phyloP scores from a whole-genome alignment of 2,888 invertebrate genomes.

The Lycia hirtaria region DNA sequence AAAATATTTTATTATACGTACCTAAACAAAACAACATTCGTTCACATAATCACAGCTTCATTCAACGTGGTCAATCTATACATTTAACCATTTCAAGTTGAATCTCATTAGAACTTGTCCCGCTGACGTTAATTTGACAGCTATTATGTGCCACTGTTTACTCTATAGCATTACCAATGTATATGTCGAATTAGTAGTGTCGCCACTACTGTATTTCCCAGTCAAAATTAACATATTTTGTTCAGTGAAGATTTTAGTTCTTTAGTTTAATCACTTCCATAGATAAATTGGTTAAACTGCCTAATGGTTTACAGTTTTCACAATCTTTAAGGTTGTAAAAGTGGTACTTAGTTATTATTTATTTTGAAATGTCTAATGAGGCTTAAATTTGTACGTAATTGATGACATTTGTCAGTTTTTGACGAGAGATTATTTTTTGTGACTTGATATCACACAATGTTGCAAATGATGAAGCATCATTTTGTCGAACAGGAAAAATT shows the following conservation, averaged over 20 bases:
- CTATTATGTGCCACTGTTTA: conserved; percentile 23
- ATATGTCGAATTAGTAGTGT: neutral
- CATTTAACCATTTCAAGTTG: conserved; percentile 6
- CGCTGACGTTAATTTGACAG: conserved; percentile 31
- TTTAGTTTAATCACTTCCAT: neutral
- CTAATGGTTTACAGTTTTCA: neutral
- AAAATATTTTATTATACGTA: neutral
- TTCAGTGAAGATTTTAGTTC: neutral
- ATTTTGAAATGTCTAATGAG: conserved; percentile 14
- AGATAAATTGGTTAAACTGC: neutral
- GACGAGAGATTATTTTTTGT: neutral
- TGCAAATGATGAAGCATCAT: too few relatives aligned
- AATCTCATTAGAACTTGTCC: conserved; percentile 20
- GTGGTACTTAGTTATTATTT: conserved; percentile 2
- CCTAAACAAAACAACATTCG: neutral
- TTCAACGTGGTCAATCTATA: conserved; percentile 17
- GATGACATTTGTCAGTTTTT: neutral
- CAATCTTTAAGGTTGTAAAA: neutral
- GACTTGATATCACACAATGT: too few relatives aligned
- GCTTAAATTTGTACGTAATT: neutral
- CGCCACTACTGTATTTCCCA: neutral
- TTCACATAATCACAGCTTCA: neutral
- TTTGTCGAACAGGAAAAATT: too few relatives aligned
- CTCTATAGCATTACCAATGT: neutral
- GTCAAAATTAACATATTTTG: neutral